Percentiles rank a stretch among this genome's conserved stretches.
phyloP scores from a whole-genome alignment of 2,797 vertebrate species.

The Hydrocynus forskahlii region DNA sequence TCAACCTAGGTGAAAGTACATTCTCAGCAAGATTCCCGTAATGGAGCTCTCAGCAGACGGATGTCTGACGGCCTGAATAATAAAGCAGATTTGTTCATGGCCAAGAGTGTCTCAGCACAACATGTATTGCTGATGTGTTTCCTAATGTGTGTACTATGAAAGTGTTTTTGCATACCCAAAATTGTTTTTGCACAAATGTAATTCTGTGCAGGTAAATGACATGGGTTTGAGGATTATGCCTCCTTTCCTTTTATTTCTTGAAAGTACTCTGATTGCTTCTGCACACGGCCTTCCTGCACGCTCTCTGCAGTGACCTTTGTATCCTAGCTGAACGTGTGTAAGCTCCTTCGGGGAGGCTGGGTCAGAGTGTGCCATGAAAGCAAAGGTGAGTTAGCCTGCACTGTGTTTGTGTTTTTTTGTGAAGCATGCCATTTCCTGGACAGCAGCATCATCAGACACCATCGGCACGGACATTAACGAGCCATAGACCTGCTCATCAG shows the following conservation, averaged over 20 bases:
- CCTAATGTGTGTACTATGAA: neutral
- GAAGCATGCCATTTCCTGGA: neutral
- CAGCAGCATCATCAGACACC: neutral
- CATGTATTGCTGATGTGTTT: neutral
- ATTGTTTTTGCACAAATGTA: neutral
- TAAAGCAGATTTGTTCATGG: neutral
- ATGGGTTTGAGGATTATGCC: neutral
- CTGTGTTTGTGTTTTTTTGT: neutral
- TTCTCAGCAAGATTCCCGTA: neutral
- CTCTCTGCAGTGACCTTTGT: constrained; percentile 31
- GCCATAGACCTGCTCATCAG: neutral
- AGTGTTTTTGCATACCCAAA: neutral
- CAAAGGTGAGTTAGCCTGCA: no score
- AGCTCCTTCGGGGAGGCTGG: neutral
- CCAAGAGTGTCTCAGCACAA: neutral
- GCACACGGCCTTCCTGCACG: neutral
- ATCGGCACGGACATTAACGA: neutral
- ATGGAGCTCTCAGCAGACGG: constrained; percentile 4
- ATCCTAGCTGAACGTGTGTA: constrained; percentile 3
- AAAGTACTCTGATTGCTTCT: neutral
- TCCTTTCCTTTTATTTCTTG: neutral
- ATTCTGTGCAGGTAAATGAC: neutral
- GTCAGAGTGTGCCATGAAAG: neutral
- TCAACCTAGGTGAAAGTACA: constrained; percentile 3
- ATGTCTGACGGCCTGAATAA: neutral